Evolutionary conservation across 2,797 vertebrate species (phyloP), one percentile per base, ranked within the genome.

Genomic region (Cossypha caffra): DNA sequence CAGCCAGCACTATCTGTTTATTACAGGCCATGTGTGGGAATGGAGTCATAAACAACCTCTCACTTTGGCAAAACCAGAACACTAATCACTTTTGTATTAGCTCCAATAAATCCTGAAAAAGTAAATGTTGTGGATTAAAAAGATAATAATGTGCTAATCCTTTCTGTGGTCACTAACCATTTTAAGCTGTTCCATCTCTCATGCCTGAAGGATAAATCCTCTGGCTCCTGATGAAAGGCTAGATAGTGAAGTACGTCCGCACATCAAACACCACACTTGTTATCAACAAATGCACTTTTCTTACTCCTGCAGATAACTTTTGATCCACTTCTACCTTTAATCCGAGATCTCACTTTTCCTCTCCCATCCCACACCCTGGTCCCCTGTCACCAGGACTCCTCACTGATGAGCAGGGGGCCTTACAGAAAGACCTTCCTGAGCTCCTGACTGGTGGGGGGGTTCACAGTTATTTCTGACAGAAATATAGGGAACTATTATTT

Each of bases 71-170:
- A 90, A 91, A 61, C 29, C 78, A 78, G 57, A 93, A 55, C 74
- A 86, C 86, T 96, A 93, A 97, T 96, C 82, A 96, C 73, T 97
- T 98, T 96, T 96, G 72, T 96, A 94, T 96, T 93, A 81, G 88
- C 80, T 90, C 54, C 26, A 80, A 78, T 95, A 96, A 96, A 94
- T 89, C 94, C 85, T 47, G 57, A 91, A 96, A 91, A 92, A 84
- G 79, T 95, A 95, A 96, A 92, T 94, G 77, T 74, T 96, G 71
- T 92, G 85, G 77, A 95, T 97, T 97, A 93, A 90, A 95, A 95
- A 95, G 86, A 94, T 96, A 92, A 95, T 97, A 94, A 95, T 35
- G 68, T 93, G 62, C 79, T 97, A 95, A 97, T 95, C 90, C 80
- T 80, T 96, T 78, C 69, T 64, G 68, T 94, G 91, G 71, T 95